These are phyloP conservation scores for Chrysoperla carnea DNA, from an alignment of 1,140 invertebrate genomes.

Conservation along the genomic window DNA sequence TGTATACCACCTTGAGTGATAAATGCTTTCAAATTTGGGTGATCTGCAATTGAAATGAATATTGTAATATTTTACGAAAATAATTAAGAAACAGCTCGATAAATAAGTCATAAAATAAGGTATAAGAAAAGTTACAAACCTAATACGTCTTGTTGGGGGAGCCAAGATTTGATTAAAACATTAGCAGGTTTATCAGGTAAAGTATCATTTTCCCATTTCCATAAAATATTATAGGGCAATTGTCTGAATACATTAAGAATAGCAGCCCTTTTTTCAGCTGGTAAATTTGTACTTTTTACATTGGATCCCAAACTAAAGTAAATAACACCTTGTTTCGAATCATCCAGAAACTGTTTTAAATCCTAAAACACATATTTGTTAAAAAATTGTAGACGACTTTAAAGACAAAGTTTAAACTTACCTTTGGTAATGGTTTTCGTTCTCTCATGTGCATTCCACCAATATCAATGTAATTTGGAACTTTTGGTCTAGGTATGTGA, in stretches of 20 bases:
- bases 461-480: conserved; percentile 17
- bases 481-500: conserved; percentile 5
- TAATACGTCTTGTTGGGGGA: not conserved
- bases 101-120: too few relatives aligned
- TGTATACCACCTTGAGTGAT: conserved; percentile 39
- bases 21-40: conserved; percentile 32
- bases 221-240: conserved; percentile 16
- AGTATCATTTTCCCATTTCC: conserved; percentile 15
- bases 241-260: conserved; percentile 8
- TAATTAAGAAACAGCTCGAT: too few relatives aligned
- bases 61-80: too few relatives aligned
- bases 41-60: conserved; percentile 17
- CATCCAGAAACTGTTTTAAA: conserved; percentile 11
- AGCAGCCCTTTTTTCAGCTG: not conserved
- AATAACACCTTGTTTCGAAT: conserved; percentile 15
- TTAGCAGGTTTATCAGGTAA: not conserved
- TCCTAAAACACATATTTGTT: conserved; percentile 3
- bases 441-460: conserved; percentile 16
- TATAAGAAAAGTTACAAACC: not conserved
- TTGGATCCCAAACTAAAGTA: conserved; percentile 15
- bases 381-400: too few relatives aligned
- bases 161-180: conserved; percentile 6
- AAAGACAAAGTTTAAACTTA: conserved; percentile 4
- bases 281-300: conserved; percentile 7
- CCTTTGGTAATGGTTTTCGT: conserved; percentile 13